phyloP scores from a whole-genome alignment of 1,140 invertebrate species.

The Brachionus calyciflorus region DNA sequence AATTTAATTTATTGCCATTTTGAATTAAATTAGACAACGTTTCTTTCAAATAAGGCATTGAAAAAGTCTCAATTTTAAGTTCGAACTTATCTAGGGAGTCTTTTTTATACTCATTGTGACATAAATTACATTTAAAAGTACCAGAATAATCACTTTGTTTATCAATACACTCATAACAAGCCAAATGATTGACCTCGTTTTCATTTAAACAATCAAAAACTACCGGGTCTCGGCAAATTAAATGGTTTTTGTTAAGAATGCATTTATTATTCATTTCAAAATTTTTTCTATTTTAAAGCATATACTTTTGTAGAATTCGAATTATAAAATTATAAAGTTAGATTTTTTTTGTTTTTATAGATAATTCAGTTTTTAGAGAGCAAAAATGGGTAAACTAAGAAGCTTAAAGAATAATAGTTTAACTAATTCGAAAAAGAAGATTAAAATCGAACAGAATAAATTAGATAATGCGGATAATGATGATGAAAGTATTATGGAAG shows the following conservation, averaged over 20 bases:
- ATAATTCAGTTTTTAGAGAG: too few relatives aligned
- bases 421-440: constrained; percentile 11
- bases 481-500: neutral
- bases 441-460: neutral
- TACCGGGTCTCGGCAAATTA: constrained; percentile 5
- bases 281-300: neutral
- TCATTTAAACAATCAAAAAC: neutral
- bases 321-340: too few relatives aligned
- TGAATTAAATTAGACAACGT: neutral
- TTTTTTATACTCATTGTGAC: neutral
- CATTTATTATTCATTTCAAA: neutral
- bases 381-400: constrained; percentile 18
- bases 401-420: constrained; percentile 27
- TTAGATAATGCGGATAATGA: neutral
- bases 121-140: constrained; percentile 8
- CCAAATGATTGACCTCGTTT: neutral
- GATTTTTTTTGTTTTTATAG: neutral
- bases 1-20: neutral
- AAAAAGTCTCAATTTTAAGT: neutral
- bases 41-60: neutral
- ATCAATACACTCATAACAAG: neutral
- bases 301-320: too few relatives aligned
- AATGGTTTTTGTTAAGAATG: constrained; percentile 21
- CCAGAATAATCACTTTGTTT: constrained; percentile 36
- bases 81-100: neutral